Percentiles rank a stretch among this genome's conserved stretches.
These are phyloP conservation scores for Thermophis baileyi DNA, from an alignment of 2,113 vertebrate genomes.

Conservation along the genomic window DNA sequence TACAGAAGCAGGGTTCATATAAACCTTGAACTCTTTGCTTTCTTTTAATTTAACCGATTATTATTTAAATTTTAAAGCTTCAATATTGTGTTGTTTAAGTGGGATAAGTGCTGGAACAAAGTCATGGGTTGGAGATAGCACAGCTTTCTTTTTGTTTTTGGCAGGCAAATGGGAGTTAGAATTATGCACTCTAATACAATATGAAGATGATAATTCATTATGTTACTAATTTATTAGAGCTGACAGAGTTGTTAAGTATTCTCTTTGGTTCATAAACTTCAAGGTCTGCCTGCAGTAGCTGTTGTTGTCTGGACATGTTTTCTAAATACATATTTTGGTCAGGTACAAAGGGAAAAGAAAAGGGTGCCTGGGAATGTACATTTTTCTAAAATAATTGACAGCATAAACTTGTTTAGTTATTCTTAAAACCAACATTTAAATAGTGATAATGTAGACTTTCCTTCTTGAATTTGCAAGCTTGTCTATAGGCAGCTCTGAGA, in stretches of 20 bases:
- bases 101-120: slow-evolving; percentile 9
- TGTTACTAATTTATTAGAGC: slow-evolving; percentile 59
- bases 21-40: slow-evolving; percentile 7
- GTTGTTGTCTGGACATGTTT: slow-evolving; percentile 8
- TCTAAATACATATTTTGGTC: slow-evolving; percentile 43
- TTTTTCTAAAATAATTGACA: neutral
- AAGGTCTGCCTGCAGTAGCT: slow-evolving; percentile 42
- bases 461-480: neutral
- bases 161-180: slow-evolving; percentile 15
- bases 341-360: neutral
- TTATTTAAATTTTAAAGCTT: slow-evolving; percentile 11
- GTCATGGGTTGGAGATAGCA: neutral
- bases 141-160: slow-evolving; percentile 2
- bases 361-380: neutral
- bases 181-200: slow-evolving; percentile 44
- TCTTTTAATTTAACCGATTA: slow-evolving; percentile 29
- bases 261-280: slow-evolving; percentile 52
- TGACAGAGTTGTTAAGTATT: slow-evolving; percentile 55
- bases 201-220: slow-evolving; percentile 51
- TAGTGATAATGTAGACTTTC: neutral
- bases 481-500: neutral
- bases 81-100: neutral
- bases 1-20: neutral
- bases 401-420: neutral
- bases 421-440: slow-evolving; percentile 11